Conservation (phyloP, 2,797 vertebrate genomes). For the Chaunax sp. region DNA sequence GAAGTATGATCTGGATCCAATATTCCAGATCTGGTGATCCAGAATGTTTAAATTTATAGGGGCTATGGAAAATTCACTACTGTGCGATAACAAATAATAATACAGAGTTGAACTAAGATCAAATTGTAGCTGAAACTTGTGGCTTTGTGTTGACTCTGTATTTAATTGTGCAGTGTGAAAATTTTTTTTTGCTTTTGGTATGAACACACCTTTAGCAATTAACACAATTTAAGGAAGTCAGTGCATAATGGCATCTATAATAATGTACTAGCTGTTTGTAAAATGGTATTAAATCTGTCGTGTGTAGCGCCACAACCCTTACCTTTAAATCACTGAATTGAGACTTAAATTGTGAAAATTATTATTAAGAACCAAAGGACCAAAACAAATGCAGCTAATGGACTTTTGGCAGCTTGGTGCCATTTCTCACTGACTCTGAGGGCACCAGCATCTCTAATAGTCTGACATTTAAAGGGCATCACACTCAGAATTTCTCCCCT, state of each 20-base stretch:
- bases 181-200: neutral
- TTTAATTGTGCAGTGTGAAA: neutral
- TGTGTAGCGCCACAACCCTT: neutral
- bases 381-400: slow-evolving; percentile 20
- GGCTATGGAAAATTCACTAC: no score
- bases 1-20: no score
- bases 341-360: neutral
- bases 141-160: no score
- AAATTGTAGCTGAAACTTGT: no score
- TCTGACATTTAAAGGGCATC: slow-evolving; percentile 63
- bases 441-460: slow-evolving; percentile 39
- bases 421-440: slow-evolving; percentile 41
- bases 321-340: slow-evolving; percentile 4
- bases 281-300: neutral
- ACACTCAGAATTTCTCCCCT: slow-evolving; percentile 16
- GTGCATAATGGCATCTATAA: neutral
- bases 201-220: neutral
- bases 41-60: no score
- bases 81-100: no score
- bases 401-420: slow-evolving; percentile 29
- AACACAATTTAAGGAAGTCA: neutral
- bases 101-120: no score
- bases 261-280: neutral
- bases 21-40: no score
- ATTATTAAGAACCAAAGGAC: slow-evolving; percentile 8